Evolutionary conservation across 2,888 invertebrate genomes (phyloP).

Genomic region (Toxonevra muliebris): DNA sequence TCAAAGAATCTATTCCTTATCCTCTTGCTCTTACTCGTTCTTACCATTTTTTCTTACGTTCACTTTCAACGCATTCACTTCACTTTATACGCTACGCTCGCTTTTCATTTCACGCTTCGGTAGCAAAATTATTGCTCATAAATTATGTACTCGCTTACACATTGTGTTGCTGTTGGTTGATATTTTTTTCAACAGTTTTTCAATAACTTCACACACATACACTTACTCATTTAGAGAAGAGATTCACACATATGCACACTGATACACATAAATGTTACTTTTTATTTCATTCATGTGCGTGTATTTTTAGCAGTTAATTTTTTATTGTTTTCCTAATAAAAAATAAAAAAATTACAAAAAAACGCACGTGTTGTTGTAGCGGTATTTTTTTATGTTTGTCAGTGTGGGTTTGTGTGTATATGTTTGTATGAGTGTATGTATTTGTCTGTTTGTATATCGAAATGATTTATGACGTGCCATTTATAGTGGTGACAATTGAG

Average conservation of each 20-base stretch:
- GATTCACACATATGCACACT: not conserved
- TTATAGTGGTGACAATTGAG: constrained; percentile 55
- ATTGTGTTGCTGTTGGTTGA: not conserved
- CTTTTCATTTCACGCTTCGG: constrained; percentile 48
- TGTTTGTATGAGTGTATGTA: not conserved
- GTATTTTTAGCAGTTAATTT: not conserved
- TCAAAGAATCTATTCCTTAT: not conserved
- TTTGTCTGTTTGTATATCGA: constrained; percentile 15
- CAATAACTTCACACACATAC: not conserved
- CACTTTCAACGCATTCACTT: too few relatives aligned
- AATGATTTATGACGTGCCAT: constrained; percentile 54
- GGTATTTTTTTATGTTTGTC: not conserved
- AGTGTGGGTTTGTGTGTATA: not conserved
- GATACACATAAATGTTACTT: not conserved
- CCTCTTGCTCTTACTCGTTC: not conserved
- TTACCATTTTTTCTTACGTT: too few relatives aligned
- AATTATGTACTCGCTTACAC: constrained; percentile 41
- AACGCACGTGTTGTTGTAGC: not conserved
- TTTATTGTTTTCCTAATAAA: not conserved
- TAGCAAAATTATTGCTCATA: constrained; percentile 50
- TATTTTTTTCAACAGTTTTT: constrained; percentile 12
- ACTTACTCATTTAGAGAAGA: not conserved
- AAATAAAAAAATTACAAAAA: not conserved
- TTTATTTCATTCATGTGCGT: constrained; percentile 15
- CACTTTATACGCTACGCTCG: constrained; percentile 40